Evolutionary conservation across 2,888 invertebrate species (phyloP), one percentile per base, ranked within the genome.

Genomic region (Ametastegia equiseti): DNA sequence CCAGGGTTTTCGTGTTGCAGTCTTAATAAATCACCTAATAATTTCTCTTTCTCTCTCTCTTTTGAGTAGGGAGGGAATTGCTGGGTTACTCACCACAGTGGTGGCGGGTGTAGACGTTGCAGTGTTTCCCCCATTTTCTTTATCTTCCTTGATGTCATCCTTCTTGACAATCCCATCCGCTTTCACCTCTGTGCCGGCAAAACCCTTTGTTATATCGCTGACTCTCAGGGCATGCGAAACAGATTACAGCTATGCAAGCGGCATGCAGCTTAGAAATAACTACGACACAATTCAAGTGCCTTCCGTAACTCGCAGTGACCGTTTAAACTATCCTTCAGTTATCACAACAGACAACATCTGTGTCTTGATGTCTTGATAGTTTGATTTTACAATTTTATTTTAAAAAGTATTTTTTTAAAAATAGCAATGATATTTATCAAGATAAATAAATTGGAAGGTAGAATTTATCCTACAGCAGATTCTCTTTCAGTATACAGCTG

Each of bases 101-200:
- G 89, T 86, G 85, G 89, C 84, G 80, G 90, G 81, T 85, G 88
- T 84, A 83, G 88, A 80, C 81, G 88, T 84, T 82, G 88, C 83
- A 83, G 87, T 81, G 84, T 88, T 88, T 84, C 88, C 90, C 84
- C 91, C 91, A 86, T 90, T 90, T 85, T 90, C 90, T 89, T 90
- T 91, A 85, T 90, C 90, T 87, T 91, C 90, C 82, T 89, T 90
- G 85, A 88, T 86, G 85, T 90, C 91, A 83, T 89, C 89, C 87
- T 89, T 91, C 88, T 91, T 91, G 84, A 88, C 84, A 84, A 87
- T 87, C 83, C 88, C 86, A 78, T 90, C 91, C 83, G 89, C 86
- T 89, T 91, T 91, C 86, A 88, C 82, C 84, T 91, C 91, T 91
- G 89, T 88, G 87, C 86, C 89, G 90, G 88, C 87, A 89, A 89